Evolutionary conservation across 2,888 invertebrate genomes (phyloP).

Genomic region (Melikaiella ostensackeni): DNA sequence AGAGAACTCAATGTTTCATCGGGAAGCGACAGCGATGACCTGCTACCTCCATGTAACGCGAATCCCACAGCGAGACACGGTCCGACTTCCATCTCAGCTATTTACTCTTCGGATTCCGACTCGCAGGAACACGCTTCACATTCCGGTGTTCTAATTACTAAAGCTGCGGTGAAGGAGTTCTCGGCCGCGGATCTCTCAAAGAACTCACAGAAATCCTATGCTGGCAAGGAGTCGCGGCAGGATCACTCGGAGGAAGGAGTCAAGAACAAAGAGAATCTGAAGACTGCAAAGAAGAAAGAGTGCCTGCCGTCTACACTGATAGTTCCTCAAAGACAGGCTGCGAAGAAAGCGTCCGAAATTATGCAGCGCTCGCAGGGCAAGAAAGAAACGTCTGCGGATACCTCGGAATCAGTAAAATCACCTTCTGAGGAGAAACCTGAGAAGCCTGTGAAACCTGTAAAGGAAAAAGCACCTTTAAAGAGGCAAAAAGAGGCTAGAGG

Average conservation of each 20-base stretch:
- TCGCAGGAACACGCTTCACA: slow-evolving; percentile 81
- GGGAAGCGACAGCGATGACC: slow-evolving; percentile 88
- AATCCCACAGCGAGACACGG: slow-evolving; percentile 64
- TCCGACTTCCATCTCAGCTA: slow-evolving; percentile 82
- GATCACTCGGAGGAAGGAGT: slow-evolving; percentile 74
- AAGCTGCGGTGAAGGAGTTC: slow-evolving; percentile 92
- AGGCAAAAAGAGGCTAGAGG: slow-evolving; percentile 59
- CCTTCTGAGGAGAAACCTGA: slow-evolving; percentile 66
- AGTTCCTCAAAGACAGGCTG: slow-evolving; percentile 93
- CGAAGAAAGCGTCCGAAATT: slow-evolving; percentile 93
- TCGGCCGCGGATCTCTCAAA: slow-evolving; percentile 86
- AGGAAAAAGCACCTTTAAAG: slow-evolving; percentile 65
- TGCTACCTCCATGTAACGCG: slow-evolving; percentile 82
- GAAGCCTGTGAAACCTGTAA: slow-evolving; percentile 59
- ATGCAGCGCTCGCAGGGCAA: slow-evolving; percentile 81
- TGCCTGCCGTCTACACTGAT: slow-evolving; percentile 87
- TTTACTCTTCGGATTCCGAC: slow-evolving; percentile 90
- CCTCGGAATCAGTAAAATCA: slow-evolving; percentile 72
- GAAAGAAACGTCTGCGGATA: slow-evolving; percentile 67
- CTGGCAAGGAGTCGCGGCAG: slow-evolving; percentile 73
- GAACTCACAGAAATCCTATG: slow-evolving; percentile 90
- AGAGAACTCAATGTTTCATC: slow-evolving; percentile 85
- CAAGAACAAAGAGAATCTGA: slow-evolving; percentile 79
- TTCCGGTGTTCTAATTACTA: slow-evolving; percentile 85
- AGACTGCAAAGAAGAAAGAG: slow-evolving; percentile 77